Percentiles rank a stretch among this genome's conserved stretches.
These are phyloP conservation scores for Andrena flavipes DNA, from an alignment of 2,888 invertebrate genomes.

Conservation along the genomic window DNA sequence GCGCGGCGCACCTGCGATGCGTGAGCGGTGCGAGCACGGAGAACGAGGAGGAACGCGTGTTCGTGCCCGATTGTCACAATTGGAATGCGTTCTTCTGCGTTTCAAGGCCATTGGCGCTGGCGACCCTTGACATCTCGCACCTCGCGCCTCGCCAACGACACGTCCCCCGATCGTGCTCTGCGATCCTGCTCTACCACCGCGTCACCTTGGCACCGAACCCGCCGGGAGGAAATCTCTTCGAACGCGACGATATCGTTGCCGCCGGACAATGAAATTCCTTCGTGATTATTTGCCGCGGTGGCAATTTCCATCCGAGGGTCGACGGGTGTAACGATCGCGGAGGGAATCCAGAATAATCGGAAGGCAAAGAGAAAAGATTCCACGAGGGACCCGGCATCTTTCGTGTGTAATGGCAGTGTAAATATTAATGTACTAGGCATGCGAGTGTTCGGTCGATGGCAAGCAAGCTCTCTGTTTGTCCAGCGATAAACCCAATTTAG, in stretches of 20 bases:
- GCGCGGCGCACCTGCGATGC: slow-evolving; percentile 27
- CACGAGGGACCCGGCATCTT: slow-evolving; percentile 20
- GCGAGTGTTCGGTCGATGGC: slow-evolving; percentile 8
- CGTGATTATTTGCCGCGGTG: neutral
- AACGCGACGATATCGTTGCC: neutral
- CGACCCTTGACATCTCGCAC: slow-evolving; percentile 64
- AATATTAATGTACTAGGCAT: slow-evolving; percentile 11
- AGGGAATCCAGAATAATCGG: slow-evolving; percentile 38
- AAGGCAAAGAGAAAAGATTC: slow-evolving; percentile 38
- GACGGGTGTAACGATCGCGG: neutral
- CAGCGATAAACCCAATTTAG: slow-evolving; percentile 1
- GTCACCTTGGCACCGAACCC: slow-evolving; percentile 52
- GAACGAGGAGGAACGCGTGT: slow-evolving; percentile 42
- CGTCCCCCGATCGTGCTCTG: slow-evolving; percentile 40
- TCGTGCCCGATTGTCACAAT: slow-evolving; percentile 58
- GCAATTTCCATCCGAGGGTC: neutral
- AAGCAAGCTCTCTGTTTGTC: slow-evolving; percentile 17
- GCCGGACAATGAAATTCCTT: slow-evolving; percentile 1
- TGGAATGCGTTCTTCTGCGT: slow-evolving; percentile 54
- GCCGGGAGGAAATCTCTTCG: slow-evolving; percentile 14
- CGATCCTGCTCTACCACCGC: slow-evolving; percentile 32
- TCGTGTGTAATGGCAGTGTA: slow-evolving; percentile 32
- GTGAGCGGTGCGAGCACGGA: slow-evolving; percentile 33
- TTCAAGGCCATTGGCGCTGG: slow-evolving; percentile 47
- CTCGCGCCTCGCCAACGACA: slow-evolving; percentile 43